Evolutionary conservation across 2,888 invertebrate species (phyloP).

Genomic region (Idaea dimidiata): DNA sequence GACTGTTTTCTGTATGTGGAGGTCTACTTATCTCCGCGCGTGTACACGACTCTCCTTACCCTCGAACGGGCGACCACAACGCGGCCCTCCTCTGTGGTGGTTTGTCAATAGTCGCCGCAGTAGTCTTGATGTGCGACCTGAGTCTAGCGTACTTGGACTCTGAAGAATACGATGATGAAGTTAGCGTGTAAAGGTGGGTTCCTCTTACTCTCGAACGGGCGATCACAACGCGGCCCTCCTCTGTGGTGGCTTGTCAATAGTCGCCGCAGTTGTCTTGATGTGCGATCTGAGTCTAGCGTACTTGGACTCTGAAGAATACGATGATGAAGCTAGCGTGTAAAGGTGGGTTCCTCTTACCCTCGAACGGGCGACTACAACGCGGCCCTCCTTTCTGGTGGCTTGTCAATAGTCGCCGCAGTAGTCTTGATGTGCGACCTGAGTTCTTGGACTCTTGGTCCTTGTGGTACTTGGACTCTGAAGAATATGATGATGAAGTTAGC

Average conservation of each 20-base stretch:
- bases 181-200: slow-evolving; percentile 59
- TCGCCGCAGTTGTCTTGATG: slow-evolving; percentile 60
- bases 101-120: slow-evolving; percentile 51
- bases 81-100: slow-evolving; percentile 50
- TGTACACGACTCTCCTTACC: slow-evolving; percentile 39
- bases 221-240: slow-evolving; percentile 50
- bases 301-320: slow-evolving; percentile 70
- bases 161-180: slow-evolving; percentile 68
- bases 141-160: slow-evolving; percentile 71
- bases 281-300: slow-evolving; percentile 69
- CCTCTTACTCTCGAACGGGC: slow-evolving; percentile 55
- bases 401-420: slow-evolving; percentile 54
- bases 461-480: slow-evolving; percentile 74
- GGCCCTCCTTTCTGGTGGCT: slow-evolving; percentile 48
- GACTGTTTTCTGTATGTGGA: slow-evolving; percentile 58
- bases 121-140: slow-evolving; percentile 65
- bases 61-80: slow-evolving; percentile 57
- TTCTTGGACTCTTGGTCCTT: slow-evolving; percentile 68
- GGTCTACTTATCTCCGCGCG: slow-evolving; percentile 55
- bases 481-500: slow-evolving; percentile 66
- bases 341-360: slow-evolving; percentile 48
- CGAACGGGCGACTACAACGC: slow-evolving; percentile 57
- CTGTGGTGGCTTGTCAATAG: slow-evolving; percentile 49
- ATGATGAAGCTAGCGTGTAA: slow-evolving; percentile 66
- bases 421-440: slow-evolving; percentile 67